Percentiles rank a stretch among this genome's conserved stretches.
phyloP scores from a whole-genome alignment of 2,888 invertebrate genomes.

The Orthonevra nobilis region DNA sequence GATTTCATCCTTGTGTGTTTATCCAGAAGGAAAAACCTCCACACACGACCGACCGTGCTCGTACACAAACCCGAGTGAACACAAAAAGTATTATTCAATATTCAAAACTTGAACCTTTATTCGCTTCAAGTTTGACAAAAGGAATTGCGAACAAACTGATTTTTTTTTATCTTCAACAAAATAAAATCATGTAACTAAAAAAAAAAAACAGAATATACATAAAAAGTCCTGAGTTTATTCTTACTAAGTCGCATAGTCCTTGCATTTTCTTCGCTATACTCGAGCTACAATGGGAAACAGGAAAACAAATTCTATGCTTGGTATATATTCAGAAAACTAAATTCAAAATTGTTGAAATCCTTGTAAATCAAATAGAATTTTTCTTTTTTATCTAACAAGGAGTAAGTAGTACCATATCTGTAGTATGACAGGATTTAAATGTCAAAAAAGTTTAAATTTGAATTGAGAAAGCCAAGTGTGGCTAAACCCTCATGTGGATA shows the following conservation, averaged over 20 bases:
- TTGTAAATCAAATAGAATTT: slow-evolving; percentile 13
- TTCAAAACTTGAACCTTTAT: slow-evolving; percentile 3
- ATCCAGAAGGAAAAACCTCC: neutral
- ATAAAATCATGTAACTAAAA: slow-evolving; percentile 6
- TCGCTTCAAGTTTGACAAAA: slow-evolving; percentile 16
- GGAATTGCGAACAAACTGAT: slow-evolving; percentile 14
- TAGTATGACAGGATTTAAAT: neutral
- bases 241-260: neutral
- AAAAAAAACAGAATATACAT: too few relatives aligned
- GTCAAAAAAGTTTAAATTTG: neutral
- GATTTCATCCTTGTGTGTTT: neutral
- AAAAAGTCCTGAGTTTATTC: neutral
- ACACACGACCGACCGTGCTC: too few relatives aligned
- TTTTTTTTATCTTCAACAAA: slow-evolving; percentile 31
- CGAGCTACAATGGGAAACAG: slow-evolving; percentile 4
- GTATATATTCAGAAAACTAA: slow-evolving; percentile 11
- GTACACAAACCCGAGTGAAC: neutral
- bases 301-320: slow-evolving; percentile 11
- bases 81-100: slow-evolving; percentile 3
- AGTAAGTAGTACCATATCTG: slow-evolving; percentile 3
- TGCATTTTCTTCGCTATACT: neutral
- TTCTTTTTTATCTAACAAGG: slow-evolving; percentile 23
- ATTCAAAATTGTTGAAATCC: slow-evolving; percentile 14
- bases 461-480: slow-evolving; percentile 4
- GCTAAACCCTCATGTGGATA: too few relatives aligned